A percentile compares a stretch with the other conserved stretches of the same genome.
phyloP scores from a whole-genome alignment of 2,888 invertebrate species.

The Venusia cambrica region DNA sequence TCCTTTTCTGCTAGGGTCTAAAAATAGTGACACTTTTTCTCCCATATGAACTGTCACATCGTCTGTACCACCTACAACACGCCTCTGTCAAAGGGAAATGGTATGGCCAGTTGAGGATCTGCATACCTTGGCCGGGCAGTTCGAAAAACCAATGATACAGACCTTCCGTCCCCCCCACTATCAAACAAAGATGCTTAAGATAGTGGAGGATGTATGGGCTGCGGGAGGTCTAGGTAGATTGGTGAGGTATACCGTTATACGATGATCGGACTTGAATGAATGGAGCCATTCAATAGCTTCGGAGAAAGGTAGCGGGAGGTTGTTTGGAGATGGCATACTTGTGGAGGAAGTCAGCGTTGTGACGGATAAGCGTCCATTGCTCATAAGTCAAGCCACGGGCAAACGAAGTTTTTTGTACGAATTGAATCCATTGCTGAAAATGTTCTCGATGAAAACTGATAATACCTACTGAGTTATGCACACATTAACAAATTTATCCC shows the following conservation, averaged over 20 bases:
- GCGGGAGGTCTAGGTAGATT: conserved; percentile 29
- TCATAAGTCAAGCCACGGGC: too few relatives aligned
- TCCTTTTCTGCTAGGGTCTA: neutral
- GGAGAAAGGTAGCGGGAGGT: conserved; percentile 58
- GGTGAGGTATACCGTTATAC: conserved; percentile 58
- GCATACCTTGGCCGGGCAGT: conserved; percentile 2
- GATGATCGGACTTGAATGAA: conserved; percentile 66
- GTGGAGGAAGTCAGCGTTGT: conserved; percentile 9
- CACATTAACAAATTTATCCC: too few relatives aligned
- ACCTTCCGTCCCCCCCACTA: conserved; percentile 7
- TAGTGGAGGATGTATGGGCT: neutral
- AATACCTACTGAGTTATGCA: too few relatives aligned
- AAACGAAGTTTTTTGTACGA: too few relatives aligned
- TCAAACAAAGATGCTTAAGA: neutral
- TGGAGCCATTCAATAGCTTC: conserved; percentile 69
- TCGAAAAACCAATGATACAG: conserved; percentile 7
- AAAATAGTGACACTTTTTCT: neutral
- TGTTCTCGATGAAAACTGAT: too few relatives aligned
- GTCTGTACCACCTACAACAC: neutral
- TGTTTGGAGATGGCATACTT: conserved; percentile 44
- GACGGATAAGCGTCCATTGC: too few relatives aligned
- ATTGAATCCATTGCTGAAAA: too few relatives aligned
- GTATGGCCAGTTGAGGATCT: conserved; percentile 4
- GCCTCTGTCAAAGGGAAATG: conserved; percentile 10
- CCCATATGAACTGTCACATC: neutral